Conservation (phyloP, 2,888 invertebrate species). For the Amphipoea oculea region DNA sequence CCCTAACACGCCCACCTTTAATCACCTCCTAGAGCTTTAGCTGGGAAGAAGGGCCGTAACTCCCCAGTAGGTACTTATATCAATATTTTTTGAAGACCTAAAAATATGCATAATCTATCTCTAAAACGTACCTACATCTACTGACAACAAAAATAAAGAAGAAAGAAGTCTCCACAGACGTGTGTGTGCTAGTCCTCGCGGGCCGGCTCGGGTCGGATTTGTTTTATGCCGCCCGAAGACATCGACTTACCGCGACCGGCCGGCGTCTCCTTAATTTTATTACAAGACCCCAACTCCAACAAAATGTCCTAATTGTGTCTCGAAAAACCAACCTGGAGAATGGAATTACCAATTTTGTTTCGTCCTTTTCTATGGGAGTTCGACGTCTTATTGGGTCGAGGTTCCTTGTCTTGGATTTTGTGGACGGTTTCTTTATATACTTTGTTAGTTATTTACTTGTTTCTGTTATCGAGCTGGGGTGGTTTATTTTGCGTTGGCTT, state of each 20-base stretch:
- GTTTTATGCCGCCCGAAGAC: slow-evolving; percentile 88
- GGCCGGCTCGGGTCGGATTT: slow-evolving; percentile 84
- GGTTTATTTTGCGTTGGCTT: slow-evolving; percentile 15
- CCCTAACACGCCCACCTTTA: background rate
- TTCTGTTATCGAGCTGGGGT: slow-evolving; percentile 26
- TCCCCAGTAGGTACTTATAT: background rate
- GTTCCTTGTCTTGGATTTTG: slow-evolving; percentile 45
- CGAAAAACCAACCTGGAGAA: slow-evolving; percentile 83
- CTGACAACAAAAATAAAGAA: slow-evolving; percentile 36
- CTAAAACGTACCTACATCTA: background rate
- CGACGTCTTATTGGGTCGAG: slow-evolving; percentile 61
- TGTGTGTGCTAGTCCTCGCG: slow-evolving; percentile 69
- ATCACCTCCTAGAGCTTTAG: background rate
- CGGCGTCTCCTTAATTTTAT: slow-evolving; percentile 90
- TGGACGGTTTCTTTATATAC: slow-evolving; percentile 44
- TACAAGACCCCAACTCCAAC: slow-evolving; percentile 85
- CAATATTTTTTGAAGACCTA: background rate
- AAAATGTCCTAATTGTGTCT: slow-evolving; percentile 89
- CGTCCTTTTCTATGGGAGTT: slow-evolving; percentile 64
- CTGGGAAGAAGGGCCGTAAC: background rate
- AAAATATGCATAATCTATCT: background rate
- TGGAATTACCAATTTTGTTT: slow-evolving; percentile 83
- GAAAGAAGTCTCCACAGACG: slow-evolving; percentile 71
- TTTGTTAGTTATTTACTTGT: slow-evolving; percentile 42
- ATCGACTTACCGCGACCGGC: slow-evolving; percentile 86